A percentile compares a stretch with the other conserved stretches of the same genome.
Evolutionary conservation across 2,113 vertebrate genomes (phyloP).

Genomic region (Rutilus rutilus): DNA sequence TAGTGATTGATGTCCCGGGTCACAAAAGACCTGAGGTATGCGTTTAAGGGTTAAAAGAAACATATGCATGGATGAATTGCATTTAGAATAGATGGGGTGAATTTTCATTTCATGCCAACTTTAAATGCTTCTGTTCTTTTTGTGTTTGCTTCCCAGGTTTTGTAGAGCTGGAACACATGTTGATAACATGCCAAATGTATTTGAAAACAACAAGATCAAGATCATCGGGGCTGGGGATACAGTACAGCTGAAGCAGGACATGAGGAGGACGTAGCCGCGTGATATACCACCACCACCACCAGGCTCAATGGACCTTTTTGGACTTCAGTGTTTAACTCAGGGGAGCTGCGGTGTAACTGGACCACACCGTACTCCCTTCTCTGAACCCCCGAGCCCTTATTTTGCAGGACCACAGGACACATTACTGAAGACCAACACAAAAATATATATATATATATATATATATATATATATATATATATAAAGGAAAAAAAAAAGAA

Average conservation of each 20-base stretch:
- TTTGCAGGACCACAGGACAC: slow-evolving; percentile 51
- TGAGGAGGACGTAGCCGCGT: slow-evolving; percentile 78
- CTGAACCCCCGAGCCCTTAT: slow-evolving; percentile 65
- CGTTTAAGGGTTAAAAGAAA: neutral
- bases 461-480: neutral
- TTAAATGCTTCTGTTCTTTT: neutral
- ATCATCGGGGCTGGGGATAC: slow-evolving; percentile 75
- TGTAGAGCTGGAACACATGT: slow-evolving; percentile 88
- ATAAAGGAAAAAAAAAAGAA: slow-evolving; percentile 69
- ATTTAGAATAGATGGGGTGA: neutral
- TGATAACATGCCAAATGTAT: slow-evolving; percentile 74
- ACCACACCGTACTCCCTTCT: slow-evolving; percentile 64
- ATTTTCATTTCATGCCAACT: neutral
- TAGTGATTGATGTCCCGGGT: too few species aligned
- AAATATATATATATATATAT: slow-evolving; percentile 12
- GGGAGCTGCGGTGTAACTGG: slow-evolving; percentile 69
- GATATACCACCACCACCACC: slow-evolving; percentile 24
- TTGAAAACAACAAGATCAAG: slow-evolving; percentile 62
- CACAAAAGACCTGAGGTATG: too few species aligned
- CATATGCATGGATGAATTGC: neutral
- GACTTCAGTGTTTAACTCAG: slow-evolving; percentile 72
- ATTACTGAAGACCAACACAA: slow-evolving; percentile 39
- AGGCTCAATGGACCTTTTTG: slow-evolving; percentile 63
- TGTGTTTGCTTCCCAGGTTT: slow-evolving; percentile 80
- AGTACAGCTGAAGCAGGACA: slow-evolving; percentile 81